Evolutionary conservation across 2,888 invertebrate species (phyloP).

Genomic region (Pachliopta kotzebuea): DNA sequence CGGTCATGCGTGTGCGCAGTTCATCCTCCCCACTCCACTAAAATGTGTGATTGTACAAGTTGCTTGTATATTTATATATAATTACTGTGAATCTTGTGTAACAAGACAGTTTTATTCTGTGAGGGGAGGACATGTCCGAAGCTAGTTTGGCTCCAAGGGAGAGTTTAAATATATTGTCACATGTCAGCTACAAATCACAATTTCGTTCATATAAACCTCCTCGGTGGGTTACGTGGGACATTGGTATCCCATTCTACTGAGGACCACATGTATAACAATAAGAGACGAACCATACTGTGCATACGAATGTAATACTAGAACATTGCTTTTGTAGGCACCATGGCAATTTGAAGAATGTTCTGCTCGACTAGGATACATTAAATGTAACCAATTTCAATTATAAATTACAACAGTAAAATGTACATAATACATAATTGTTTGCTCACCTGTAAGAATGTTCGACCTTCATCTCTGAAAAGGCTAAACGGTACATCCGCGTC

Average conservation of each 20-base stretch:
- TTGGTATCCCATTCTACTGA: too few relatives aligned
- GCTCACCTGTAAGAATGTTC: conserved; percentile 89
- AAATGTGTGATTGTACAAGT: neutral
- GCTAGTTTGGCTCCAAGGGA: too few relatives aligned
- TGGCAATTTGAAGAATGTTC: neutral
- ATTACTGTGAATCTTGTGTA: neutral
- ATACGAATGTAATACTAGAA: too few relatives aligned
- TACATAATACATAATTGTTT: neutral
- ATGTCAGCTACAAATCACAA: too few relatives aligned
- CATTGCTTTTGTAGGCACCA: too few relatives aligned
- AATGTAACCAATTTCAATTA: neutral
- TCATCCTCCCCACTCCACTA: conserved; percentile 93
- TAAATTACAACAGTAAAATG: neutral
- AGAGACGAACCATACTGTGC: too few relatives aligned
- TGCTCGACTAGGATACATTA: neutral
- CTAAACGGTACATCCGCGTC: conserved; percentile 90
- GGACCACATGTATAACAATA: too few relatives aligned
- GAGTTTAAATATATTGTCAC: too few relatives aligned
- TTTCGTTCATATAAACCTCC: too few relatives aligned
- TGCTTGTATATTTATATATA: neutral
- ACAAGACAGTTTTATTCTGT: neutral
- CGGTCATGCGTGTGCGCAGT: conserved; percentile 87
- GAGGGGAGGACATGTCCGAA: too few relatives aligned
- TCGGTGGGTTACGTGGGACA: too few relatives aligned
- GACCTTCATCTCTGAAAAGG: conserved; percentile 89